Conservation (phyloP, 2,888 invertebrate genomes). For the Poecilobothrus nobilitatus region DNA sequence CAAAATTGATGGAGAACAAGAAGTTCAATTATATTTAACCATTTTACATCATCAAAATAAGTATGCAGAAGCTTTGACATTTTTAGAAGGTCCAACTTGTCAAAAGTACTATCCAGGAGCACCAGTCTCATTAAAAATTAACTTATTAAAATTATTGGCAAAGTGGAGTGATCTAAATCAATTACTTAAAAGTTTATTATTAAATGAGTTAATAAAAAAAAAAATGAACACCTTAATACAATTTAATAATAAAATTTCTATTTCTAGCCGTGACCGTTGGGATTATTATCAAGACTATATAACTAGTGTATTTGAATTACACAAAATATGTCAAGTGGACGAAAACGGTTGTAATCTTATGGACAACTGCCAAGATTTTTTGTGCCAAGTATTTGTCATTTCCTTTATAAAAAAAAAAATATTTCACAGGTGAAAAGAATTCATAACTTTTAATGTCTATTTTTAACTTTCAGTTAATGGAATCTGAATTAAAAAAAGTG, state of each 20-base stretch:
- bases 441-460: not conserved
- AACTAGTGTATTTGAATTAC: slow-evolving; percentile 58
- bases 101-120: slow-evolving; percentile 59
- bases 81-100: slow-evolving; percentile 71
- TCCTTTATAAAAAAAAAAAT: not conserved
- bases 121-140: slow-evolving; percentile 60
- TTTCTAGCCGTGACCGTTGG: slow-evolving; percentile 58
- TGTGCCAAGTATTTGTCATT: slow-evolving; percentile 30
- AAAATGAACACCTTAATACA: not conserved
- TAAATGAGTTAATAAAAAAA: slow-evolving; percentile 53
- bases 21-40: slow-evolving; percentile 83
- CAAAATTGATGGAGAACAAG: slow-evolving; percentile 88
- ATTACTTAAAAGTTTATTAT: slow-evolving; percentile 63
- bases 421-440: not conserved
- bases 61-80: slow-evolving; percentile 68
- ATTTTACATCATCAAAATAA: slow-evolving; percentile 75
- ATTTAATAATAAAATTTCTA: slow-evolving; percentile 10
- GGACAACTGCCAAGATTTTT: slow-evolving; percentile 37
- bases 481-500: slow-evolving; percentile 48
- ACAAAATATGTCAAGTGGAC: slow-evolving; percentile 31
- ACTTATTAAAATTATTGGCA: slow-evolving; percentile 62
- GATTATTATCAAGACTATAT: slow-evolving; percentile 66
- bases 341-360: slow-evolving; percentile 27
- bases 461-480: slow-evolving; percentile 45
- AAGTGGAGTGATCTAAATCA: slow-evolving; percentile 67